Evolutionary conservation across 2,888 invertebrate genomes (phyloP).

Genomic region (Encarsia formosa): DNA sequence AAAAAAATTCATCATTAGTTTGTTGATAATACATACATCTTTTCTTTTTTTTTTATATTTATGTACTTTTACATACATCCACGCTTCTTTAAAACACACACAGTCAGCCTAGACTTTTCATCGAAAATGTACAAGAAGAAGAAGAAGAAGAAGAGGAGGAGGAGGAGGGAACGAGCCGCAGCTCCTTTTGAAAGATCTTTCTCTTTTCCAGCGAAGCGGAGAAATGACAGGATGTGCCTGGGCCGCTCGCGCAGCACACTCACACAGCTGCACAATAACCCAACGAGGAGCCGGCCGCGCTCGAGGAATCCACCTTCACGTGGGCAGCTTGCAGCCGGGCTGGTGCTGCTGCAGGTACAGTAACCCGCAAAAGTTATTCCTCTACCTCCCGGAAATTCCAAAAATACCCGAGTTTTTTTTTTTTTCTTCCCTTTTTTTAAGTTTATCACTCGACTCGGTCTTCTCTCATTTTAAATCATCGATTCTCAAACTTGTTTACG

Average conservation of each 20-base stretch:
- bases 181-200: constrained; percentile 10
- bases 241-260: not conserved
- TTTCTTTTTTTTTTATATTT: not conserved
- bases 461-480: too few species aligned
- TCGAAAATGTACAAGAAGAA: not conserved
- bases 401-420: too few species aligned
- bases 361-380: constrained; percentile 7
- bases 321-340: too few species aligned
- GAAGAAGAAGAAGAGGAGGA: not conserved
- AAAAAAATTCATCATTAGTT: not conserved
- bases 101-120: not conserved
- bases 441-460: too few species aligned
- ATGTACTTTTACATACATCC: not conserved
- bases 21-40: not conserved
- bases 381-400: not conserved
- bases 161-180: not conserved
- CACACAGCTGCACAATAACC: not conserved
- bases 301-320: constrained; percentile 22
- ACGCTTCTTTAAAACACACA: not conserved
- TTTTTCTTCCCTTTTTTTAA: too few species aligned
- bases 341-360: too few species aligned
- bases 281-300: not conserved
- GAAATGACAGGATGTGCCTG: constrained; percentile 15
- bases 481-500: too few species aligned
- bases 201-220: constrained; percentile 16